Percentiles rank a stretch among this genome's conserved stretches.
phyloP scores from a whole-genome alignment of 2,797 vertebrate genomes.

The Tympanoctomys barrerae region DNA sequence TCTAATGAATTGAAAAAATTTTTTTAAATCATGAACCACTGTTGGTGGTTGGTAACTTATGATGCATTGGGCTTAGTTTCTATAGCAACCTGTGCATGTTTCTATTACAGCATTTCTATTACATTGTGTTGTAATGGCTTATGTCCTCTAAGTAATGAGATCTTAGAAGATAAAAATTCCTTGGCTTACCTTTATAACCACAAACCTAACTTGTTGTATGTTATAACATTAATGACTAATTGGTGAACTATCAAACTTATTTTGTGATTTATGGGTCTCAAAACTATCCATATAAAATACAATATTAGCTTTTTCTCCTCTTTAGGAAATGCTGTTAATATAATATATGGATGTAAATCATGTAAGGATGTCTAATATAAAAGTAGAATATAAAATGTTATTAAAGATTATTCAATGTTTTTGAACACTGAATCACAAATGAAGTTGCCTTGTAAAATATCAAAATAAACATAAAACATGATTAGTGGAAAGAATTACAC shows the following conservation, averaged over 20 bases:
- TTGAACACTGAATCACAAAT: not conserved
- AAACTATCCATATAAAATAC: not conserved
- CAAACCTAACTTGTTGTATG: not conserved
- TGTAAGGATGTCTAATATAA: conserved; percentile 34
- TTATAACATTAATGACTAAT: conserved; percentile 40
- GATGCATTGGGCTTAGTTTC: conserved; percentile 66
- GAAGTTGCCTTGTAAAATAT: conserved; percentile 7
- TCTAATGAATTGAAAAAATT: not conserved
- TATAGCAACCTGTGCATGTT: conserved; percentile 29
- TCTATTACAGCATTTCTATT: conserved; percentile 59
- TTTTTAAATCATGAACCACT: conserved; percentile 32
- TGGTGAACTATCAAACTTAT: conserved; percentile 6
- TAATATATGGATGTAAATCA: not conserved
- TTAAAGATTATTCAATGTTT: not conserved
- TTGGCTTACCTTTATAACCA: conserved; percentile 32
- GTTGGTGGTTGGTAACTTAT: conserved; percentile 40
- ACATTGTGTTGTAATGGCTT: conserved; percentile 53
- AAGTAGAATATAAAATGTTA: conserved; percentile 54
- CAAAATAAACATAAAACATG: conserved; percentile 41
- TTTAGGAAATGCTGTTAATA: conserved; percentile 39
- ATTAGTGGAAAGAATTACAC: conserved; percentile 20
- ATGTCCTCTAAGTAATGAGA: not conserved
- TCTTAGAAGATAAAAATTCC: conserved; percentile 57
- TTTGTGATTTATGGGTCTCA: conserved; percentile 11
- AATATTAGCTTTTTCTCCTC: conserved; percentile 2